A percentile compares a stretch with the other conserved stretches of the same genome.
These are phyloP conservation scores for Charanyca ferruginea DNA, from an alignment of 2,888 invertebrate species.

Conservation along the genomic window DNA sequence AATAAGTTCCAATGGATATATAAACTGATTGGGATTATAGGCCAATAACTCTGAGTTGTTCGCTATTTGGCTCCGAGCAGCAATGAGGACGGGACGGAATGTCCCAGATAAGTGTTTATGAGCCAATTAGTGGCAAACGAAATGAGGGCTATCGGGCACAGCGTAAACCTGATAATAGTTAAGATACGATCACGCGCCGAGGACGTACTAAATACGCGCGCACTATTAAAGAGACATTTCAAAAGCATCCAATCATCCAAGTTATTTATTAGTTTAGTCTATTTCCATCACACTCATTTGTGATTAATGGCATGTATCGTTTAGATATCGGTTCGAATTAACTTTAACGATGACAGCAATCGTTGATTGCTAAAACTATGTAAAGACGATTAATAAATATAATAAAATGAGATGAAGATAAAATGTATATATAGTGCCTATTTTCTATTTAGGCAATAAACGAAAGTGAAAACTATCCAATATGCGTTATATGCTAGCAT, in stretches of 20 bases:
- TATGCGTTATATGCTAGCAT: constrained; percentile 6
- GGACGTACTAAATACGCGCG: constrained; percentile 59
- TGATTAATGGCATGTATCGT: constrained; percentile 59
- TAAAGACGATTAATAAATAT: constrained; percentile 37
- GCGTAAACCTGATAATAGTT: constrained; percentile 79
- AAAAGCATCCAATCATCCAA: constrained; percentile 51
- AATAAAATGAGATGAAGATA: no score
- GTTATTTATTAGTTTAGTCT: constrained; percentile 62
- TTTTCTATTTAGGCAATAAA: constrained; percentile 59
- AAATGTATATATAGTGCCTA: constrained; percentile 19
- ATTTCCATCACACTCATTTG: constrained; percentile 53
- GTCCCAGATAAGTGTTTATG: constrained; percentile 86
- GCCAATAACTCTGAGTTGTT: constrained; percentile 74
- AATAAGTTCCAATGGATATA: constrained; percentile 69
- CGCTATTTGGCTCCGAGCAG: constrained; percentile 77
- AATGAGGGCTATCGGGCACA: constrained; percentile 78
- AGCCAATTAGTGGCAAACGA: constrained; percentile 83
- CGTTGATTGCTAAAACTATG: constrained; percentile 29
- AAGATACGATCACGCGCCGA: constrained; percentile 73
- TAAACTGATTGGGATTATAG: constrained; percentile 74
- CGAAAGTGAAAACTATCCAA: constrained; percentile 53
- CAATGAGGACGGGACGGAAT: constrained; percentile 77
- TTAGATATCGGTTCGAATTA: constrained; percentile 45
- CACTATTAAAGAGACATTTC: constrained; percentile 55
- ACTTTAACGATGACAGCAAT: constrained; percentile 42